Evolutionary conservation across 2,888 invertebrate genomes (phyloP).

Genomic region (Tridacna crocea): DNA sequence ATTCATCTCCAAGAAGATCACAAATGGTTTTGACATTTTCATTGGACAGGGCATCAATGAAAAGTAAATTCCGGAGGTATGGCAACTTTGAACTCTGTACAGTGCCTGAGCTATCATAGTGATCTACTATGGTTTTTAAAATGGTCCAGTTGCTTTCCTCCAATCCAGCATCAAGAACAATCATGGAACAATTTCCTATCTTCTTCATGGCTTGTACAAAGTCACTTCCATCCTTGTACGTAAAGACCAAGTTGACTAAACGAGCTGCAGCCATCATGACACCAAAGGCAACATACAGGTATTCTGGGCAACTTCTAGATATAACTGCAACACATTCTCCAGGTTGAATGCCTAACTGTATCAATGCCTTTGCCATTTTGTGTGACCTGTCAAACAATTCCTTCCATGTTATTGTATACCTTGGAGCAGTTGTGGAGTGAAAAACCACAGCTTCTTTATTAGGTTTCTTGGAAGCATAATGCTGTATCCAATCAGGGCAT

Average conservation of each 20-base stretch:
- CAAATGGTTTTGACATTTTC: slow-evolving; percentile 8
- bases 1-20: slow-evolving; percentile 8
- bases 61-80: slow-evolving; percentile 25
- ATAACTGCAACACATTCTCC: slow-evolving; percentile 37
- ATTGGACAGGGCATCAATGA: neutral
- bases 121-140: slow-evolving; percentile 21
- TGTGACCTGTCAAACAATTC: slow-evolving; percentile 9
- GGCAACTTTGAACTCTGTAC: slow-evolving; percentile 23
- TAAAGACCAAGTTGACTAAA: slow-evolving; percentile 29
- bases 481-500: neutral
- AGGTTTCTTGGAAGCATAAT: neutral
- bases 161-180: slow-evolving; percentile 33
- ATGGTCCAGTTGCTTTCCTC: slow-evolving; percentile 36
- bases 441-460: slow-evolving; percentile 14
- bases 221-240: slow-evolving; percentile 46
- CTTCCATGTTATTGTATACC: slow-evolving; percentile 12
- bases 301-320: slow-evolving; percentile 45
- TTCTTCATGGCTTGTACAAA: slow-evolving; percentile 31
- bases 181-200: slow-evolving; percentile 27
- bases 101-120: slow-evolving; percentile 2
- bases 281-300: slow-evolving; percentile 32
- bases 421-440: neutral
- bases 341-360: slow-evolving; percentile 18
- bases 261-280: slow-evolving; percentile 33
- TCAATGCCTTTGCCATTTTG: neutral